Evolutionary conservation across 2,888 invertebrate species (phyloP).

Genomic region (Isoperla grammatica): DNA sequence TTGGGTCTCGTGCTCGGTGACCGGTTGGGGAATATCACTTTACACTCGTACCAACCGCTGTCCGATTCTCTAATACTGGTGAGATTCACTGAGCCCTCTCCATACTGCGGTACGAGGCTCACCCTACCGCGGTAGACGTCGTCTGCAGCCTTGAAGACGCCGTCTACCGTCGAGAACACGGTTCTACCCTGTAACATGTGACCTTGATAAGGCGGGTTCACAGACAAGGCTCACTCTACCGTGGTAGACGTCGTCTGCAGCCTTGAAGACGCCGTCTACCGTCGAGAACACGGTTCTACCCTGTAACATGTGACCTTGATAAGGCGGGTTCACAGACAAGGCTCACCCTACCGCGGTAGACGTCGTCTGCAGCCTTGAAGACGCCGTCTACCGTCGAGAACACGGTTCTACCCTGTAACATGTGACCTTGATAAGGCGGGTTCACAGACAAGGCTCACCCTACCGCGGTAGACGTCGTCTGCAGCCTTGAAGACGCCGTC

Average conservation of each 20-base stretch:
- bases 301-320: slow-evolving; percentile 53
- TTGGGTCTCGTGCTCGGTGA: slow-evolving; percentile 79
- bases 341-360: slow-evolving; percentile 64
- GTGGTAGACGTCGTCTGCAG: slow-evolving; percentile 58
- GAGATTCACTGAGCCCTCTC: slow-evolving; percentile 72
- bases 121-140: slow-evolving; percentile 65
- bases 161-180: slow-evolving; percentile 78
- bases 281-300: slow-evolving; percentile 74
- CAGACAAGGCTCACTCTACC: slow-evolving; percentile 68
- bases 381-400: slow-evolving; percentile 78
- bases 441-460: slow-evolving; percentile 66
- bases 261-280: slow-evolving; percentile 65
- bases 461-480: slow-evolving; percentile 61
- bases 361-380: slow-evolving; percentile 58
- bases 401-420: slow-evolving; percentile 62
- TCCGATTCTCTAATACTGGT: slow-evolving; percentile 83
- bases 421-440: no score
- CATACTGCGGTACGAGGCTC: slow-evolving; percentile 53
- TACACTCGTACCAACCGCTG: slow-evolving; percentile 89
- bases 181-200: slow-evolving; percentile 59
- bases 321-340: no score
- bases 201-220: no score
- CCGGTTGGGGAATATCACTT: slow-evolving; percentile 80
- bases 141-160: slow-evolving; percentile 59
- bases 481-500: slow-evolving; percentile 63